phyloP scores from a whole-genome alignment of 2,888 invertebrate genomes.

The Erynnis tages region DNA sequence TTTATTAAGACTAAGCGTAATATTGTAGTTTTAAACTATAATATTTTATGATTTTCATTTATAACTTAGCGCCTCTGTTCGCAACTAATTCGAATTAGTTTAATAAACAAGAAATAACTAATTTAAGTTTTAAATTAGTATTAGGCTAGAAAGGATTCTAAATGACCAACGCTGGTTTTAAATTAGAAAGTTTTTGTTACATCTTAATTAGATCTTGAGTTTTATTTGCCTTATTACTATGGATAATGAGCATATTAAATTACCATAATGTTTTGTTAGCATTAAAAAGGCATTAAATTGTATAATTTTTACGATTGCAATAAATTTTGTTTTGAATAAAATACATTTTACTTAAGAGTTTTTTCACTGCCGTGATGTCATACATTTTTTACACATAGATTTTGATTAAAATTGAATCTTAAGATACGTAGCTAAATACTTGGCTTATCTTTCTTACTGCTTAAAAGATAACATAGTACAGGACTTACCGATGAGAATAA shows the following conservation, averaged over 20 bases:
- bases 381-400: no score
- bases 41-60: no score
- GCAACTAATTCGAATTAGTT: not conserved
- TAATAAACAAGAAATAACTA: slow-evolving; percentile 3
- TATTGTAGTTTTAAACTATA: no score
- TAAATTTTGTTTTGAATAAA: no score
- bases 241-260: slow-evolving; percentile 7
- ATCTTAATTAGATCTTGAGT: slow-evolving; percentile 7
- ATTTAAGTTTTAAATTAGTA: slow-evolving; percentile 21
- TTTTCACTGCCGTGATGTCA: no score
- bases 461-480: not conserved
- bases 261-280: not conserved
- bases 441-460: no score
- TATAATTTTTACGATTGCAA: no score
- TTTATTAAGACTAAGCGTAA: no score
- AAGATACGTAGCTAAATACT: no score
- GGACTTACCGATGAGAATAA: slow-evolving; percentile 62
- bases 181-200: slow-evolving; percentile 21
- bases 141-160: slow-evolving; percentile 15
- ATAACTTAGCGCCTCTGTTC: no score
- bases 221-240: slow-evolving; percentile 3
- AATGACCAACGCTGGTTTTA: slow-evolving; percentile 7
- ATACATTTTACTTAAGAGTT: no score
- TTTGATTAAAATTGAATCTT: no score
- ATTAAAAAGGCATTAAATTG: not conserved